A percentile compares a stretch with the other conserved stretches of the same genome.
Conservation (phyloP, 2,888 invertebrate species). For the Patella pellucida region DNA sequence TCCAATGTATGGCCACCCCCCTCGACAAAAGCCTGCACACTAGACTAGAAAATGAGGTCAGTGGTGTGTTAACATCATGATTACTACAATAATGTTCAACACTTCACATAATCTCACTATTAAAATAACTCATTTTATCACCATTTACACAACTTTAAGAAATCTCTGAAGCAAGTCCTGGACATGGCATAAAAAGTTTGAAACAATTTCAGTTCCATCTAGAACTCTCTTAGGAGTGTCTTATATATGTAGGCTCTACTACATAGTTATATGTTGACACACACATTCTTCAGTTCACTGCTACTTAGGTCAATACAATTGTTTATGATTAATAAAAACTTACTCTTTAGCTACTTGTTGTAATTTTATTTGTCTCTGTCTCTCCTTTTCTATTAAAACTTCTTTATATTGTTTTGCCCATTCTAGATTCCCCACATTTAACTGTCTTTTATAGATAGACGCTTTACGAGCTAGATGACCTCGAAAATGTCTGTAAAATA, state of each 20-base stretch:
- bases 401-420: constrained; percentile 59
- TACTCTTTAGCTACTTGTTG: constrained; percentile 49
- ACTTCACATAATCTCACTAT: no score
- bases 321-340: constrained; percentile 20
- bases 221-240: neutral
- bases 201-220: neutral
- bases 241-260: neutral
- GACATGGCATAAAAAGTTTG: neutral
- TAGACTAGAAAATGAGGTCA: no score
- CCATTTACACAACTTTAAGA: neutral
- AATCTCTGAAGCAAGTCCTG: neutral
- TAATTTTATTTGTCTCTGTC: constrained; percentile 51
- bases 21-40: no score
- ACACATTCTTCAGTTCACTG: no score
- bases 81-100: no score
- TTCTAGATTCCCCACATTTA: constrained; percentile 47
- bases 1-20: no score
- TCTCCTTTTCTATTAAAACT: constrained; percentile 40
- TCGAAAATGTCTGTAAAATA: constrained; percentile 46
- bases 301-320: no score
- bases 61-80: no score
- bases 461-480: constrained; percentile 55
- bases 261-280: constrained; percentile 3
- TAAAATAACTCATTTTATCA: no score
- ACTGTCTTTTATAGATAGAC: constrained; percentile 52